These are phyloP conservation scores for Caenorhabditis sp. DNA, from an alignment of 2,888 invertebrate genomes.

Conservation along the genomic window DNA sequence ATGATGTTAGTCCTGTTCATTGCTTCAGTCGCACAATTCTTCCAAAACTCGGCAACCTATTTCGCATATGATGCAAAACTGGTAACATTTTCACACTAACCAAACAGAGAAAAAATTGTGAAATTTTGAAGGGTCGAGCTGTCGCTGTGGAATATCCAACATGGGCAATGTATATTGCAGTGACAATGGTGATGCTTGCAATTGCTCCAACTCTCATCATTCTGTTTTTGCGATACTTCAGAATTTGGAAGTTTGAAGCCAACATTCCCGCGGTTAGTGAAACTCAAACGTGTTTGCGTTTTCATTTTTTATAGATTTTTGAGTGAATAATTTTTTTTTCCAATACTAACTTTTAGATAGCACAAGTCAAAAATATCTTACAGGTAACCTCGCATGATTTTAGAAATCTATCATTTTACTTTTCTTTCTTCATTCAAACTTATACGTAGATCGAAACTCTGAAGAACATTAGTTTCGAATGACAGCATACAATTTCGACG, in stretches of 20 bases:
- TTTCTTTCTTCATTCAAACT: not conserved
- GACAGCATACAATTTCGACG: too few relatives aligned
- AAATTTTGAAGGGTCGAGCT: slow-evolving; percentile 14
- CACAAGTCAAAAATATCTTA: slow-evolving; percentile 3
- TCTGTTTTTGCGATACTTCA: slow-evolving; percentile 85
- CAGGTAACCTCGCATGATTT: not conserved
- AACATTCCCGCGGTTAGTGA: slow-evolving; percentile 79
- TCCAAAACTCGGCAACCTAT: slow-evolving; percentile 55
- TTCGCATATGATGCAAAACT: slow-evolving; percentile 60
- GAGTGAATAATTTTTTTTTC: not conserved
- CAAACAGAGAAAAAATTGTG: not conserved
- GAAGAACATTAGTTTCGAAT: not conserved
- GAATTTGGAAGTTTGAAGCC: slow-evolving; percentile 85
- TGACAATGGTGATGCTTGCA: slow-evolving; percentile 60
- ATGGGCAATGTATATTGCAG: slow-evolving; percentile 69
- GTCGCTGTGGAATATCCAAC: slow-evolving; percentile 59
- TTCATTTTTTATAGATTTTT: not conserved
- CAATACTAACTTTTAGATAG: not conserved
- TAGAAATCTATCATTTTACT: not conserved
- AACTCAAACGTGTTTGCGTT: not conserved
- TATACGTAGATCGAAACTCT: not conserved
- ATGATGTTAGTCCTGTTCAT: slow-evolving; percentile 63
- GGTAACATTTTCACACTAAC: slow-evolving; percentile 32
- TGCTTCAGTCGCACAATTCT: slow-evolving; percentile 60
- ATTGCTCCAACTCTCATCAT: slow-evolving; percentile 82